Percentiles rank a stretch among this genome's conserved stretches.
These are phyloP conservation scores for Nomada lathburiana DNA, from an alignment of 2,888 invertebrate genomes.

Conservation along the genomic window DNA sequence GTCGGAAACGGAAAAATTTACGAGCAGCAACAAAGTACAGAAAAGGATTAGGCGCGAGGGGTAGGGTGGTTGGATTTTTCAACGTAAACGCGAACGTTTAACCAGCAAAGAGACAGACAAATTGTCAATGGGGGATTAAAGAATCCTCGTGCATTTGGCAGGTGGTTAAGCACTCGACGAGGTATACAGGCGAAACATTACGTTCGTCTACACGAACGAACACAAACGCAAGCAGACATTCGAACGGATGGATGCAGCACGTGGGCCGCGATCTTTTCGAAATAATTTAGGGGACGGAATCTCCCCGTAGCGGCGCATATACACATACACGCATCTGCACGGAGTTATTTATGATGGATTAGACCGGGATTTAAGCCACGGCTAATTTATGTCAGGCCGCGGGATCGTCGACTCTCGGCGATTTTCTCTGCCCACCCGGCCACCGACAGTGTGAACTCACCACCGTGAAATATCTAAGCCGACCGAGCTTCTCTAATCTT, in stretches of 20 bases:
- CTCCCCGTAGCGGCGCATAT: conserved; percentile 64
- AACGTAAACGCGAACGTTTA: conserved; percentile 4
- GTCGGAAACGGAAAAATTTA: conserved; percentile 5
- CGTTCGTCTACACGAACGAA: conserved; percentile 31
- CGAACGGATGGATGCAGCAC: conserved; percentile 61
- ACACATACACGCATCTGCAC: conserved; percentile 80
- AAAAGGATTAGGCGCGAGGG: background rate
- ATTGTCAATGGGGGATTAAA: conserved; percentile 65
- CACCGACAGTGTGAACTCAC: conserved; percentile 20
- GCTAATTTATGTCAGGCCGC: conserved; percentile 81
- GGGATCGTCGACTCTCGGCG: conserved; percentile 76
- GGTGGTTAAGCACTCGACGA: conserved; percentile 70
- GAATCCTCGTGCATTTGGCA: conserved; percentile 69
- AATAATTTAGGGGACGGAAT: conserved; percentile 83
- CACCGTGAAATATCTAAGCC: conserved; percentile 42
- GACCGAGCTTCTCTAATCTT: conserved; percentile 20
- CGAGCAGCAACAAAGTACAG: background rate
- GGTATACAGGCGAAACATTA: conserved; percentile 22
- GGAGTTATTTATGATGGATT: conserved; percentile 84
- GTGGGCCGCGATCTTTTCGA: conserved; percentile 74
- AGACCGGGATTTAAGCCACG: conserved; percentile 81
- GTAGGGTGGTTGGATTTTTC: conserved; percentile 12
- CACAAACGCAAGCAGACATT: conserved; percentile 23
- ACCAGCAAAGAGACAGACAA: conserved; percentile 42
- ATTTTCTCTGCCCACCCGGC: conserved; percentile 50